A percentile compares a stretch with the other conserved stretches of the same genome.
These are phyloP conservation scores for Macaria liturata DNA, from an alignment of 2,888 invertebrate species.

Conservation along the genomic window DNA sequence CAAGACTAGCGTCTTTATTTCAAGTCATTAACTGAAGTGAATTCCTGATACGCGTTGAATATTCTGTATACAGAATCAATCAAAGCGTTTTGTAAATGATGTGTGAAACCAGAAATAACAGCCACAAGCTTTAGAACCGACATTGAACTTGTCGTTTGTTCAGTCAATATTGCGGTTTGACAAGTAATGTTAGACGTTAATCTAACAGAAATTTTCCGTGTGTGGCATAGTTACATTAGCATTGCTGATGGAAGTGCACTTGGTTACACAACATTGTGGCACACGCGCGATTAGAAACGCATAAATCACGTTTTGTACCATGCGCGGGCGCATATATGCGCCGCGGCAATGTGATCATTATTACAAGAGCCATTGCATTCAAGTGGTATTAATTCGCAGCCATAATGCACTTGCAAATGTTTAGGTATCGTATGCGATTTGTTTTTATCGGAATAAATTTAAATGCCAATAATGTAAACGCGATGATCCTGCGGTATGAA, in stretches of 20 bases:
- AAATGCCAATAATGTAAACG: conserved; percentile 7
- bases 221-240: conserved; percentile 38
- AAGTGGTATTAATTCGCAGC: conserved; percentile 26
- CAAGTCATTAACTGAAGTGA: too few species aligned
- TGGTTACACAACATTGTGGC: conserved; percentile 51
- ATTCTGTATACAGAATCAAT: too few species aligned
- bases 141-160: conserved; percentile 20
- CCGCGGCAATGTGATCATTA: conserved; percentile 44
- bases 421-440: conserved; percentile 14
- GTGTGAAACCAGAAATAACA: conserved; percentile 4
- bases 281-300: conserved; percentile 59
- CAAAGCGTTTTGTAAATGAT: too few species aligned
- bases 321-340: conserved; percentile 48
- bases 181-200: conserved; percentile 9
- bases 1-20: too few species aligned
- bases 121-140: conserved; percentile 9
- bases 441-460: conserved; percentile 13
- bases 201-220: conserved; percentile 35
- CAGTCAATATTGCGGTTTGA: conserved; percentile 8
- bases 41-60: too few species aligned
- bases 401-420: conserved; percentile 20
- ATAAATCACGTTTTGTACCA: conserved; percentile 62
- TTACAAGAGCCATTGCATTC: conserved; percentile 39
- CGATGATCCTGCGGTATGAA: too few species aligned
- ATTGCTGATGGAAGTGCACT: conserved; percentile 33